Evolutionary conservation across 2,888 invertebrate genomes (phyloP).

Genomic region (Chrysina gloriosa): DNA sequence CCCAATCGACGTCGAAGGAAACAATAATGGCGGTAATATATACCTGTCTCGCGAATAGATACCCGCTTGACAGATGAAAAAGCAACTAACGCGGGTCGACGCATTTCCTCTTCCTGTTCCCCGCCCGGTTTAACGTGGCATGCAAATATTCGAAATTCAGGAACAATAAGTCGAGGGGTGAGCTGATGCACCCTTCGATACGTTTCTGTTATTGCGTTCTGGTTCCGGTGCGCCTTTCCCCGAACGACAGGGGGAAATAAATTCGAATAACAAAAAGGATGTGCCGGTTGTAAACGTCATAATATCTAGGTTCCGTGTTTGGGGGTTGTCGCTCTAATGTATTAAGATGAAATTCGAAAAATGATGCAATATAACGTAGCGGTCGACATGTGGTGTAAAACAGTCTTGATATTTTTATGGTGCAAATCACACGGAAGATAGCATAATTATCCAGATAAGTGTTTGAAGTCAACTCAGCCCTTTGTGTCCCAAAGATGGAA

Average conservation of each 20-base stretch:
- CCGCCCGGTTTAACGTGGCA: not conserved
- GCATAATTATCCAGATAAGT: too few species aligned
- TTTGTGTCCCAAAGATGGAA: too few species aligned
- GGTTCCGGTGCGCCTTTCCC: conserved; percentile 5
- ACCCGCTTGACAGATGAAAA: conserved; percentile 3
- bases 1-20: not conserved
- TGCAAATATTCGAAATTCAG: conserved; percentile 22
- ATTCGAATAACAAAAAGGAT: too few species aligned
- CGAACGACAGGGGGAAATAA: not conserved
- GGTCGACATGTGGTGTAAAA: too few species aligned
- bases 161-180: conserved; percentile 16
- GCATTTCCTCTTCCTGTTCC: conserved; percentile 8
- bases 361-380: too few species aligned
- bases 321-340: too few species aligned
- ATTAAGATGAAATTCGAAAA: too few species aligned
- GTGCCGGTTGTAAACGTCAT: not conserved
- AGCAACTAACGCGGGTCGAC: conserved; percentile 1
- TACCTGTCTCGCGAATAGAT: not conserved
- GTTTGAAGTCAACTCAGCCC: too few species aligned
- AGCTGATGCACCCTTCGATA: not conserved
- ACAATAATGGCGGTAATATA: conserved; percentile 2
- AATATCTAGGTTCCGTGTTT: too few species aligned
- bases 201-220: conserved; percentile 6
- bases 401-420: too few species aligned
- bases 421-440: too few species aligned